phyloP scores from a whole-genome alignment of 53 echinoderm and acorn worm species.

The Patiria pectinifera region DNA sequence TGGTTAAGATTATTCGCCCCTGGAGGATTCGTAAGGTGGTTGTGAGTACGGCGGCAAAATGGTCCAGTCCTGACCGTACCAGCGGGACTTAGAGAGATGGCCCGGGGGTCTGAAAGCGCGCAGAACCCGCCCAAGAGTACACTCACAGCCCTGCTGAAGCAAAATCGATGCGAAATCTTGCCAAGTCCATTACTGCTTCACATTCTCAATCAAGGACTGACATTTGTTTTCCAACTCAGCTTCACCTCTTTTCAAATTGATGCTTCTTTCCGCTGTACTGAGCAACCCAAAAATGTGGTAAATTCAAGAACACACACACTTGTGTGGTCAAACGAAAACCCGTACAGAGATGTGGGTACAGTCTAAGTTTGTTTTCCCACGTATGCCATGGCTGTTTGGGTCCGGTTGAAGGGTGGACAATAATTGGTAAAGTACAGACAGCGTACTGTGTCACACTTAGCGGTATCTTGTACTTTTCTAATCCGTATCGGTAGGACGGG shows the following conservation, averaged over 20 bases:
- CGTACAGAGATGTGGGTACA: background rate
- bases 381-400: background rate
- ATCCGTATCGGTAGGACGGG: too few species aligned
- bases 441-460: too few species aligned
- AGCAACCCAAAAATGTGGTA: background rate
- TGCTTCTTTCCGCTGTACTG: background rate
- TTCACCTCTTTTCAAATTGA: background rate
- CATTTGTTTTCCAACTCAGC: background rate
- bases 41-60: background rate
- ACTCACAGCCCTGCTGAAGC: background rate
- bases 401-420: background rate
- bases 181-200: slow-evolving; percentile 2
- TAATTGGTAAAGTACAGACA: background rate
- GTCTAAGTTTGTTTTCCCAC: background rate
- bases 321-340: background rate
- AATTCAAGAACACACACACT: background rate
- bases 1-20: background rate
- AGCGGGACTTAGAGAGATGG: background rate
- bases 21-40: background rate
- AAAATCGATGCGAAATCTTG: slow-evolving; percentile 8
- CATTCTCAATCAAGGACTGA: background rate
- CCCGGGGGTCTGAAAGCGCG: background rate
- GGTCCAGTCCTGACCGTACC: background rate
- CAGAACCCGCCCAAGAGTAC: background rate
- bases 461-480: too few species aligned